Evolutionary conservation across 2,888 invertebrate species (phyloP).

Genomic region (Galeruca laticollis): DNA sequence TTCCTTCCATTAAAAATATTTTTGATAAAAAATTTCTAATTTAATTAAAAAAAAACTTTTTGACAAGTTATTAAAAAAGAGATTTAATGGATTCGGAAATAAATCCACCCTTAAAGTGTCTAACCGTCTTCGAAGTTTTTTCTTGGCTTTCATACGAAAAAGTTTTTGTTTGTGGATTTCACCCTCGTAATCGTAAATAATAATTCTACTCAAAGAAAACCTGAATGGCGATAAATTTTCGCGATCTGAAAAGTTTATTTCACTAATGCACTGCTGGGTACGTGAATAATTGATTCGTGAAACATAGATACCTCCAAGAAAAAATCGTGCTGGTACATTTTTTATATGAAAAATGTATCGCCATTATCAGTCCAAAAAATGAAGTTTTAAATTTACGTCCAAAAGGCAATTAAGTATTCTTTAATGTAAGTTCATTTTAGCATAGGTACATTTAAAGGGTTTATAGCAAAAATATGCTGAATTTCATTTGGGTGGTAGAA

Average conservation of each 20-base stretch:
- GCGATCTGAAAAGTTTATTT: not conserved
- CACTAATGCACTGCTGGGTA: not conserved
- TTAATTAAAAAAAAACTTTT: not conserved
- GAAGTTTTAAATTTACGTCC: too few species aligned
- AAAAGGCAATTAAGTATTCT: too few species aligned
- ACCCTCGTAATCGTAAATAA: constrained; percentile 26
- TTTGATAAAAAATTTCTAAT: not conserved
- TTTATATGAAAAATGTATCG: too few species aligned
- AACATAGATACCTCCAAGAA: not conserved
- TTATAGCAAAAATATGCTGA: too few species aligned
- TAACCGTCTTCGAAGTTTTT: not conserved
- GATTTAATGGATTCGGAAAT: not conserved
- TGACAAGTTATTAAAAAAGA: not conserved
- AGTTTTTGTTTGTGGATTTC: constrained; percentile 12
- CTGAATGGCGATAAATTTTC: constrained; percentile 6
- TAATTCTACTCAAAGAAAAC: constrained; percentile 9
- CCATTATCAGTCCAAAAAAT: too few species aligned
- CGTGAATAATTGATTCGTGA: constrained; percentile 10
- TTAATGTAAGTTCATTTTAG: too few species aligned
- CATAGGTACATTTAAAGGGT: too few species aligned
- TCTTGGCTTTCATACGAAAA: not conserved
- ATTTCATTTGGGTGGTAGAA: too few species aligned
- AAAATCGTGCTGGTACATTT: constrained; percentile 3
- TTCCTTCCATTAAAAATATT: not conserved
- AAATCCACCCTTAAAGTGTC: not conserved